Conservation (phyloP, 1,140 invertebrate species). For the Drosophila setifemur region DNA sequence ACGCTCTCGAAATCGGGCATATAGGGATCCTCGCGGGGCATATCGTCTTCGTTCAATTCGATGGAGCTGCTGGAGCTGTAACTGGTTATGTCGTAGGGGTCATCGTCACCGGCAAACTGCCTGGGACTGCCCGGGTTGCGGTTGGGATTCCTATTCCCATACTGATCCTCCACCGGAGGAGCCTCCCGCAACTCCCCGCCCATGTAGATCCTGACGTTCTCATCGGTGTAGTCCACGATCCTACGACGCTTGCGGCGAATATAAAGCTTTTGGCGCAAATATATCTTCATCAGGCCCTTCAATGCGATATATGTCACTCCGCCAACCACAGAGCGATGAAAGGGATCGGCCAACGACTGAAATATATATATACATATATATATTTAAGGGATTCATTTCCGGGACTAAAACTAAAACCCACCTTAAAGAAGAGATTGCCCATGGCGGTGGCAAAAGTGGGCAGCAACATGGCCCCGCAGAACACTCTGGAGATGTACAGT, state of each 20-base stretch:
- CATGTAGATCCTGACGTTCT: constrained; percentile 83
- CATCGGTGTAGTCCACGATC: constrained; percentile 92
- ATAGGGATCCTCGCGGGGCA: too few relatives aligned
- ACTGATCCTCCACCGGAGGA: background rate
- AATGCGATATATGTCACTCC: constrained; percentile 94
- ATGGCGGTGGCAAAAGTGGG: constrained; percentile 95
- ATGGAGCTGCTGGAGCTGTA: too few relatives aligned
- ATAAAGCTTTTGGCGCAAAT: constrained; percentile 96
- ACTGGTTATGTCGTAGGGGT: too few relatives aligned
- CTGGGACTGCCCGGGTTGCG: background rate
- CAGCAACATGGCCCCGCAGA: constrained; percentile 95
- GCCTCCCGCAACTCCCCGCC: background rate
- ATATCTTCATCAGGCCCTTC: constrained; percentile 97
- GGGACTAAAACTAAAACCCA: too few relatives aligned
- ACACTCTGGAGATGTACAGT: constrained; percentile 89
- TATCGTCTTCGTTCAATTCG: too few relatives aligned
- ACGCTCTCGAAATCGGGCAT: too few relatives aligned
- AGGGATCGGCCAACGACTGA: constrained; percentile 87
- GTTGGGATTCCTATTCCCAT: background rate
- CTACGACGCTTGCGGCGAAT: constrained; percentile 90
- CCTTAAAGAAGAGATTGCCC: constrained; percentile 92
- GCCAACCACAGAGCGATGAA: constrained; percentile 94
- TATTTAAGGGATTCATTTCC: background rate
- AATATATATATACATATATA: background rate
- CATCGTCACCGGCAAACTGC: constrained; percentile 27